These are phyloP conservation scores for Pygmarrhopalites habei DNA, from an alignment of 1,140 invertebrate species.

Conservation along the genomic window DNA sequence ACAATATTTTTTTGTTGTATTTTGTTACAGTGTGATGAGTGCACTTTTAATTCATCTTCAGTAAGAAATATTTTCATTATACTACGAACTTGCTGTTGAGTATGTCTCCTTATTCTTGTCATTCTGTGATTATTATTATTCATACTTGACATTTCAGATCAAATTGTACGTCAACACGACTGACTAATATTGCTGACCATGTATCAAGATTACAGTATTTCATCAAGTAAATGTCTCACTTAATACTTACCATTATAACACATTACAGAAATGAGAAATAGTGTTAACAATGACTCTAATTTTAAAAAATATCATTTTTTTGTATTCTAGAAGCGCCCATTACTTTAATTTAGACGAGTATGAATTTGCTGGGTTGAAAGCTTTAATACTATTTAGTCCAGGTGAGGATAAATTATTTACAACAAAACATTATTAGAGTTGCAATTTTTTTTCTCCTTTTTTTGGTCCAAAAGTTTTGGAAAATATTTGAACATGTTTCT, in stretches of 20 bases:
- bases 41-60: slow-evolving; percentile 65
- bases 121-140: too few species aligned
- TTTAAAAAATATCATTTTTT: slow-evolving; percentile 57
- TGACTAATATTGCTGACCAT: slow-evolving; percentile 54
- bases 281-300: too few species aligned
- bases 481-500: background rate
- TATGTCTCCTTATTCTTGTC: too few species aligned
- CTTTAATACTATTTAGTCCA: slow-evolving; percentile 71
- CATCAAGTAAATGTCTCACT: too few species aligned
- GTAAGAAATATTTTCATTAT: too few species aligned
- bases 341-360: slow-evolving; percentile 66
- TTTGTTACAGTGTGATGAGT: slow-evolving; percentile 72
- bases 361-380: slow-evolving; percentile 86
- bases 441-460: background rate
- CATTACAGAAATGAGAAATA: too few species aligned
- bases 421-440: background rate
- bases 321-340: slow-evolving; percentile 64
- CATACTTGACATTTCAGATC: too few species aligned
- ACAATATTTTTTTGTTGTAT: too few species aligned
- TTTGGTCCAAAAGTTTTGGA: background rate
- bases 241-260: too few species aligned
- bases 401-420: slow-evolving; percentile 49
- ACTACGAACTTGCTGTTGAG: too few species aligned
- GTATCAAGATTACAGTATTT: slow-evolving; percentile 60
- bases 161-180: slow-evolving; percentile 21